Conservation (phyloP, 2,113 vertebrate genomes). For the Hucho hucho region DNA sequence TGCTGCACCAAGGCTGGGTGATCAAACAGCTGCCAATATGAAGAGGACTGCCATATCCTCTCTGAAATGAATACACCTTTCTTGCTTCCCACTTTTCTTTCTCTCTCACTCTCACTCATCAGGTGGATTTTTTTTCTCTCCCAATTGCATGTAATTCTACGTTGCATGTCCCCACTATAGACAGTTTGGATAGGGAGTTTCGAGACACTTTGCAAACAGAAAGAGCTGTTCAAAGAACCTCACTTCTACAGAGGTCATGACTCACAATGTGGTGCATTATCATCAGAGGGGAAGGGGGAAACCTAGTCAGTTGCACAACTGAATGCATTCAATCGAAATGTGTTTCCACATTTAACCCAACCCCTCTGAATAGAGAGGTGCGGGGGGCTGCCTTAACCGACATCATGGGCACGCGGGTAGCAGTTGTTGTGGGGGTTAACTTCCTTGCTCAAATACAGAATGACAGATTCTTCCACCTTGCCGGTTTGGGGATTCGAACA, state of each 20-base stretch:
- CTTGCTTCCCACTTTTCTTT: slow-evolving; percentile 35
- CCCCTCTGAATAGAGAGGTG: no score
- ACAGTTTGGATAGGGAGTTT: slow-evolving; percentile 55
- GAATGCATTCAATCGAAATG: no score
- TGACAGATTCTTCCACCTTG: no score
- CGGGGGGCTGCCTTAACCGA: no score
- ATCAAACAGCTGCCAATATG: slow-evolving; percentile 71
- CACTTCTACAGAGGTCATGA: slow-evolving; percentile 32
- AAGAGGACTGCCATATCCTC: slow-evolving; percentile 64
- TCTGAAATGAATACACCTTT: slow-evolving; percentile 57
- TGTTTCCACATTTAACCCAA: no score
- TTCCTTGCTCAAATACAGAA: no score
- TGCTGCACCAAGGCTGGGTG: slow-evolving; percentile 20
- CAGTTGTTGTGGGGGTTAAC: no score
- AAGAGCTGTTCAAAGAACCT: slow-evolving; percentile 11
- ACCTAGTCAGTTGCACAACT: no score
- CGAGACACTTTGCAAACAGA: not conserved
- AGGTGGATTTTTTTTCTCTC: slow-evolving; percentile 69
- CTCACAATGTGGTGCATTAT: no score
- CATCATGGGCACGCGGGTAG: no score
- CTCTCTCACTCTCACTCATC: slow-evolving; percentile 34
- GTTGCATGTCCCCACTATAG: slow-evolving; percentile 63
- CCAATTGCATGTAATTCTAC: slow-evolving; percentile 74
- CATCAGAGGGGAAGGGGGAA: no score
- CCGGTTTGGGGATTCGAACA: no score